Percentiles rank a stretch among this genome's conserved stretches.
Evolutionary conservation across 37 sponge, comb jelly and placozoan genomes (phyloP).

Genomic region (Amphimedon queenslandica): DNA sequence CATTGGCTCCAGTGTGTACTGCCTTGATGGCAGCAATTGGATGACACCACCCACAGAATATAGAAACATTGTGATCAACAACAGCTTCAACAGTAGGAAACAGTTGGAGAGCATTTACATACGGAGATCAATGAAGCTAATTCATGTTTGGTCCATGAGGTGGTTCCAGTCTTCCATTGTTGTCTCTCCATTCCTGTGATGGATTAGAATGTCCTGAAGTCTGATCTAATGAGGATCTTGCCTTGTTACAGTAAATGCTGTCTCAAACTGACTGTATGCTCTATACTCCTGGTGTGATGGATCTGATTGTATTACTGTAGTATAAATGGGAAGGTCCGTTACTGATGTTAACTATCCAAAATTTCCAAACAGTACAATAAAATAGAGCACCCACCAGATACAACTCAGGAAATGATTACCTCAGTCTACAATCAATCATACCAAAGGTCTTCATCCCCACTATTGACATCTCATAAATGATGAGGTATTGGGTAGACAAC

Average conservation of each 20-base stretch:
- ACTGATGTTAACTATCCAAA: conserved; percentile 31
- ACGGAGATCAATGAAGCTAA: no score
- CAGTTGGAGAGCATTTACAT: conserved; percentile 14
- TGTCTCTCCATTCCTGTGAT: conserved; percentile 18
- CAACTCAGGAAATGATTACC: conserved; percentile 17
- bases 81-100: conserved; percentile 20
- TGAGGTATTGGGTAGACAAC: background rate
- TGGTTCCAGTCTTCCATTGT: conserved; percentile 28
- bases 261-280: conserved; percentile 29
- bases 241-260: background rate
- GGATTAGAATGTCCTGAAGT: conserved; percentile 18
- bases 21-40: conserved; percentile 36
- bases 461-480: conserved; percentile 27
- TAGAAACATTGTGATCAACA: conserved; percentile 12
- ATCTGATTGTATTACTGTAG: conserved; percentile 5
- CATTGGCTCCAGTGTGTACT: conserved; percentile 25
- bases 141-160: conserved; percentile 17
- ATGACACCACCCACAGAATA: conserved; percentile 11
- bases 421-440: conserved; percentile 9
- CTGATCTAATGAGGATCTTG: no score
- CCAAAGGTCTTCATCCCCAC: conserved; percentile 33
- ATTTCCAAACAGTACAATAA: conserved; percentile 28
- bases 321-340: conserved; percentile 29
- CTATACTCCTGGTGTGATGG: conserved; percentile 11
- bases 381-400: conserved; percentile 12